These are phyloP conservation scores for Drosophila mimetica DNA, from an alignment of 2,888 invertebrate species.

Conservation along the genomic window DNA sequence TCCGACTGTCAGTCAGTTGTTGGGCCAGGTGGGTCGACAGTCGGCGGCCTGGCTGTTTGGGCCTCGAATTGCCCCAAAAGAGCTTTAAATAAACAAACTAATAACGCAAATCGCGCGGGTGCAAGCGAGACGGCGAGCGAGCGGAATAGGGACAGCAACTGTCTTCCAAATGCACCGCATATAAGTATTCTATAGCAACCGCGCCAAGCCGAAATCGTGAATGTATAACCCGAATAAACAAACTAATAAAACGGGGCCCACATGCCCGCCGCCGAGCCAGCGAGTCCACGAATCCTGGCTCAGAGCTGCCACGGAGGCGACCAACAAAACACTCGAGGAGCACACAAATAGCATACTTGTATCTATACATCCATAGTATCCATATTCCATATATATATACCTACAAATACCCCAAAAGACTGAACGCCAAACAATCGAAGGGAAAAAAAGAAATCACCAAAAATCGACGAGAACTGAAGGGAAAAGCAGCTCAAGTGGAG, in stretches of 20 bases:
- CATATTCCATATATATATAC: neutral
- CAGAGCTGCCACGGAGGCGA: conserved; percentile 48
- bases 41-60: conserved; percentile 44
- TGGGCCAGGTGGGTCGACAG: conserved; percentile 26
- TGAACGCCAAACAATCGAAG: conserved; percentile 30
- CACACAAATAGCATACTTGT: conserved; percentile 26
- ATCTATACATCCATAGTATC: conserved; percentile 25
- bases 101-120: conserved; percentile 75
- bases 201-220: conserved; percentile 58
- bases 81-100: conserved; percentile 80
- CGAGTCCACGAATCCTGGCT: conserved; percentile 20
- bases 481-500: conserved; percentile 38
- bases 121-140: conserved; percentile 33
- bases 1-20: conserved; percentile 33
- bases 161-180: conserved; percentile 51
- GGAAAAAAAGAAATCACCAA: conserved; percentile 27
- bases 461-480: conserved; percentile 45
- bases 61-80: conserved; percentile 67
- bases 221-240: conserved; percentile 85
- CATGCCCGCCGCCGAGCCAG: conserved; percentile 39
- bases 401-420: conserved; percentile 39
- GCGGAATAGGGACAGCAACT: conserved; percentile 37
- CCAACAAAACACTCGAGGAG: conserved; percentile 45
- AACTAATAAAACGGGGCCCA: conserved; percentile 83
- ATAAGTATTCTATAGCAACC: conserved; percentile 82